phyloP scores from a whole-genome alignment of 2,797 vertebrate genomes.

The Cheracebus regulus region DNA sequence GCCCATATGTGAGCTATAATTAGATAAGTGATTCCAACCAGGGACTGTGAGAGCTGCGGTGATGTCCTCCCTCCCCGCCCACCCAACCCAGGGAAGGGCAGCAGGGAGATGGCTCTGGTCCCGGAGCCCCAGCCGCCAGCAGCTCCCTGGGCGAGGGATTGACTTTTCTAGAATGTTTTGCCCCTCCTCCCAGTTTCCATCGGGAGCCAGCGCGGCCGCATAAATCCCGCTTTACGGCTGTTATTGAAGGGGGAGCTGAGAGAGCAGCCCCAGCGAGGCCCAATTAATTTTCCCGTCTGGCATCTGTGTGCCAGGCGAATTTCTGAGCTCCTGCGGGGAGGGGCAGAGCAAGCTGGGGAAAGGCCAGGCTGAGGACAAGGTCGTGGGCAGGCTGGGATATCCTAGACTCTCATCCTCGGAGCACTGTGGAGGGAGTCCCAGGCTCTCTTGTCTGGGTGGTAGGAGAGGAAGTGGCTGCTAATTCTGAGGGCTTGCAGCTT shows the following conservation, averaged over 20 bases:
- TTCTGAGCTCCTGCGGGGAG: constrained; percentile 43
- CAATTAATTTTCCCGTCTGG: constrained; percentile 61
- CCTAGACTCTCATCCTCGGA: not conserved
- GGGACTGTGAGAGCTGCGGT: rapidly evolving
- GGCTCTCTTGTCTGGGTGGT: not conserved
- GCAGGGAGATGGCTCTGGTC: not conserved
- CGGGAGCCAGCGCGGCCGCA: constrained; percentile 13
- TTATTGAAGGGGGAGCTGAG: constrained; percentile 57
- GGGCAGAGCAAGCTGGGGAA: not conserved
- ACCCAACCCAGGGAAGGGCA: not conserved
- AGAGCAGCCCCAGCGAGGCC: constrained; percentile 52
- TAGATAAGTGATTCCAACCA: not conserved
- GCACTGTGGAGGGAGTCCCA: not conserved
- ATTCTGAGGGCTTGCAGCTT: not conserved
- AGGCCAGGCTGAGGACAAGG: not conserved
- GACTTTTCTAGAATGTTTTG: constrained; percentile 43
- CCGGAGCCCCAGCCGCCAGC: not conserved
- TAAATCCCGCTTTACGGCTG: constrained; percentile 55
- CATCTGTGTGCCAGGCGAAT: constrained; percentile 28
- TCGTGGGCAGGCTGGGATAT: not conserved
- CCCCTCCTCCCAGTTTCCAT: not conserved
- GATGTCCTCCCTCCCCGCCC: not conserved
- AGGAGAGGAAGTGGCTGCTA: not conserved
- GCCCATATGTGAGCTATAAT: not conserved
- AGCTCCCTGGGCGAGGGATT: not conserved